These are phyloP conservation scores for Budorcas taxicolor DNA, from an alignment of 2,113 vertebrate genomes.

Conservation along the genomic window DNA sequence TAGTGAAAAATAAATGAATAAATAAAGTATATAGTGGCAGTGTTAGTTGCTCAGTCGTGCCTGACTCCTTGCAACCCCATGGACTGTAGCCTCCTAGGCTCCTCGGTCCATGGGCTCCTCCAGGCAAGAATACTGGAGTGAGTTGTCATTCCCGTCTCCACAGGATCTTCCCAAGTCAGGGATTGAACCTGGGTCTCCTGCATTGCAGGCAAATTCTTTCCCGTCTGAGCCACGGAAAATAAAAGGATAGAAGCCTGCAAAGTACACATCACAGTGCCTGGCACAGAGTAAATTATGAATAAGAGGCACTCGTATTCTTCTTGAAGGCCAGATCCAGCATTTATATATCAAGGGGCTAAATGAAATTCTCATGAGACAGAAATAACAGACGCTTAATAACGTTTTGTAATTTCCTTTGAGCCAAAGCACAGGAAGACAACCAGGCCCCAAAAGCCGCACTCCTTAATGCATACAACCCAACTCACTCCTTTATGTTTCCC, in stretches of 20 bases:
- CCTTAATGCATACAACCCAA: not conserved
- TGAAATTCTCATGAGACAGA: not conserved
- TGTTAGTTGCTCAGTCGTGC: not conserved
- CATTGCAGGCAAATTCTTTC: not conserved
- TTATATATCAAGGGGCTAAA: constrained; percentile 12
- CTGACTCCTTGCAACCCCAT: not conserved
- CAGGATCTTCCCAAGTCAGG: not conserved
- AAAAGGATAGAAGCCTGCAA: not conserved
- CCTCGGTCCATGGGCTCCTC: not conserved
- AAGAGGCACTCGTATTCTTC: not conserved
- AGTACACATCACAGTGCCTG: not conserved
- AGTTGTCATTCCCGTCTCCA: not conserved
- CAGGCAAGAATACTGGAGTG: not conserved
- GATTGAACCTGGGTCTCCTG: not conserved
- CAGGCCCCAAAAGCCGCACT: not conserved
- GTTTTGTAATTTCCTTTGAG: constrained; percentile 20
- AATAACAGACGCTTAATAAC: not conserved
- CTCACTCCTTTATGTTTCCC: constrained; percentile 25
- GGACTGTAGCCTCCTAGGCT: not conserved
- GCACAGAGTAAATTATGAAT: not conserved
- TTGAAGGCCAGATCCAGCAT: not conserved
- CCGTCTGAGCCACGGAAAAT: not conserved
- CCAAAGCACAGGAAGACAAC: not conserved
- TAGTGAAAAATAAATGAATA: too few species aligned
- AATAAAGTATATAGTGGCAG: not conserved